phyloP scores from a whole-genome alignment of 2,888 invertebrate species.

The Auanema freiburgensis region DNA sequence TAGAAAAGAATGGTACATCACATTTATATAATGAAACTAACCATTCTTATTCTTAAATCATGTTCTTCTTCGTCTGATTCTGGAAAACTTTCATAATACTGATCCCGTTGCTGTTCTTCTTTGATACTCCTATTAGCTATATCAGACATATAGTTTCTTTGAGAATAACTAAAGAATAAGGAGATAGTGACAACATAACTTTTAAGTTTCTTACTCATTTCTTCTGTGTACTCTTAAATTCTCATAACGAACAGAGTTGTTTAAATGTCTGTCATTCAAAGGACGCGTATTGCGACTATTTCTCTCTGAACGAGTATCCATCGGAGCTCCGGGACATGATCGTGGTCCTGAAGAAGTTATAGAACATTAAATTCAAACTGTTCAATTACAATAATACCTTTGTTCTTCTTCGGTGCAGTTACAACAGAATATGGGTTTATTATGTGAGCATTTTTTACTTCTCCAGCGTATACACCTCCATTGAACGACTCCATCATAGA shows the following conservation, averaged over 20 bases:
- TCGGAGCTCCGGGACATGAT: conserved; percentile 43
- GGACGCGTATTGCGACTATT: background rate
- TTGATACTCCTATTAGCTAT: too few species aligned
- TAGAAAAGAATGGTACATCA: background rate
- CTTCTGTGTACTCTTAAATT: conserved; percentile 20
- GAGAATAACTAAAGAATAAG: conserved; percentile 15
- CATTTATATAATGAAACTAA: background rate
- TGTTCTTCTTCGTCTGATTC: conserved; percentile 22
- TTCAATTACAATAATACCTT: conserved; percentile 20
- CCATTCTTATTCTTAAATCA: background rate
- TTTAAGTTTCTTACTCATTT: conserved; percentile 16
- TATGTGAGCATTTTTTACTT: conserved; percentile 10
- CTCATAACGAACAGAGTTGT: conserved; percentile 17
- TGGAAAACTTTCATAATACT: conserved; percentile 12
- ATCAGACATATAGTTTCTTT: too few species aligned
- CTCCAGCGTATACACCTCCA: conserved; percentile 5
- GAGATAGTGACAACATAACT: conserved; percentile 12
- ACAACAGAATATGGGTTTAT: conserved; percentile 44
- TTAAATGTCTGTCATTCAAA: conserved; percentile 18
- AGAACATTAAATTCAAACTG: conserved; percentile 10
- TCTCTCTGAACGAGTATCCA: conserved; percentile 17
- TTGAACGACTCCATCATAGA: background rate
- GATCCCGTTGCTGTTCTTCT: too few species aligned
- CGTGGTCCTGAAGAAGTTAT: conserved; percentile 25
- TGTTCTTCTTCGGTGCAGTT: conserved; percentile 34